Percentiles rank a stretch among this genome's conserved stretches.
These are phyloP conservation scores for Peromyscus aztecus DNA, from an alignment of 2,797 vertebrate genomes.

Conservation along the genomic window DNA sequence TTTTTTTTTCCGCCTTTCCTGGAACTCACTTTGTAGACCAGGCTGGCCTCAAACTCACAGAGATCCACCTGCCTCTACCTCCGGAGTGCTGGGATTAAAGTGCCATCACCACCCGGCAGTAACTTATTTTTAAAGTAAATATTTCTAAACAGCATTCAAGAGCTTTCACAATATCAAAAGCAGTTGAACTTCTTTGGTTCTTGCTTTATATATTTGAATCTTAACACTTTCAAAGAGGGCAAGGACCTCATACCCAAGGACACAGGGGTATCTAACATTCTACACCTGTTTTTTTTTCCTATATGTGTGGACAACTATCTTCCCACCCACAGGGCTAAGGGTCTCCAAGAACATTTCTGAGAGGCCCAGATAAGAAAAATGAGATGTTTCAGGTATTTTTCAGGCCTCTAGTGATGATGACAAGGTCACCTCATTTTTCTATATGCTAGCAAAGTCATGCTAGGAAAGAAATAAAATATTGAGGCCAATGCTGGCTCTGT, in stretches of 20 bases:
- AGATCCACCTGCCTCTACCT: no score
- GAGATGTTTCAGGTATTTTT: background rate
- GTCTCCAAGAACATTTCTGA: background rate
- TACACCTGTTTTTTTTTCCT: background rate
- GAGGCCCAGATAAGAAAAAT: background rate
- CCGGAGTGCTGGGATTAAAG: no score
- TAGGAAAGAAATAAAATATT: background rate
- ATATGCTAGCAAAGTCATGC: background rate
- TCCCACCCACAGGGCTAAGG: background rate
- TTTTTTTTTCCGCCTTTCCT: background rate
- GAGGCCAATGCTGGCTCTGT: background rate
- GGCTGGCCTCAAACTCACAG: no score
- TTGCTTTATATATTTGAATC: constrained; percentile 14
- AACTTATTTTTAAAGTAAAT: background rate
- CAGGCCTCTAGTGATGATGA: background rate
- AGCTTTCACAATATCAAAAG: background rate
- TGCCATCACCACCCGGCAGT: no score
- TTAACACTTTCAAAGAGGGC: background rate
- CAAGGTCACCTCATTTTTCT: background rate
- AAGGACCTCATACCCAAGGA: background rate
- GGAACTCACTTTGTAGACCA: no score
- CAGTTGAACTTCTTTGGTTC: background rate
- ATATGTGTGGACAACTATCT: background rate
- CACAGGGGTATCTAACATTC: background rate
- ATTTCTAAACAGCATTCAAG: background rate